Evolutionary conservation across 2,113 vertebrate genomes (phyloP), one percentile per base, ranked within the genome.

Genomic region (Thalassarche chlororhynchos): DNA sequence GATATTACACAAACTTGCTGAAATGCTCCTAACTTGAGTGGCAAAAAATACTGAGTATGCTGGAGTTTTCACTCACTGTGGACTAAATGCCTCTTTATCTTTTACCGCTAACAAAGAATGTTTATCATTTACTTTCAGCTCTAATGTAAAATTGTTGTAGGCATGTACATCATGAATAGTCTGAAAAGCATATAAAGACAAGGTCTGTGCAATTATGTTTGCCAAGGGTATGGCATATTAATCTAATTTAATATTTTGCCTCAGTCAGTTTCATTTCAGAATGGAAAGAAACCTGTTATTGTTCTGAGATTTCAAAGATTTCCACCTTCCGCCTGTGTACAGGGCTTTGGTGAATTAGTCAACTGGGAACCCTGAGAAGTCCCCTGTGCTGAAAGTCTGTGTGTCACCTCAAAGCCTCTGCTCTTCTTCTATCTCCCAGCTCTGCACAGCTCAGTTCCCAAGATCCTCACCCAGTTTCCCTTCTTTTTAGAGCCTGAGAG

Each of bases 81-180:
- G 25, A 84, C 81, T 86, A 89, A 70, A 57, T 29, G 44, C 5
- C 12, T 66, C 54, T 78, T 57, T 21, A 49, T 61, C 51, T 78
- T 83, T 88, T 88, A n/a, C 42, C 89, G 75, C 93, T 97, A 91
- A 93, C 97, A 94, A 96, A 78, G 79, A 93, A 96, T 65, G 78
- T 91, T 95, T 89, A 91, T 96, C 64, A 91, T 84, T 93, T 90
- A 94, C 87, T 83, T 61, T 68, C 92, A 94, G 58, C 54, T 92
- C 72, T 62, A 38, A 38, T 36, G 34, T 92, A 91, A 80, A 95
- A 94, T 91, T 94, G 68, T 83, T 95, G 90, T 34, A 69, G 80
- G 62, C 94, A 81, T 6, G 3, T 72, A 85, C 23, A 64, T 71
- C 74, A 72, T 55, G 58, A 97, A 76, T 62, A 92, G 74, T 54